Evolutionary conservation across 2,888 invertebrate genomes (phyloP), one percentile per base, ranked within the genome.

Genomic region (Carterocephalus palaemon): DNA sequence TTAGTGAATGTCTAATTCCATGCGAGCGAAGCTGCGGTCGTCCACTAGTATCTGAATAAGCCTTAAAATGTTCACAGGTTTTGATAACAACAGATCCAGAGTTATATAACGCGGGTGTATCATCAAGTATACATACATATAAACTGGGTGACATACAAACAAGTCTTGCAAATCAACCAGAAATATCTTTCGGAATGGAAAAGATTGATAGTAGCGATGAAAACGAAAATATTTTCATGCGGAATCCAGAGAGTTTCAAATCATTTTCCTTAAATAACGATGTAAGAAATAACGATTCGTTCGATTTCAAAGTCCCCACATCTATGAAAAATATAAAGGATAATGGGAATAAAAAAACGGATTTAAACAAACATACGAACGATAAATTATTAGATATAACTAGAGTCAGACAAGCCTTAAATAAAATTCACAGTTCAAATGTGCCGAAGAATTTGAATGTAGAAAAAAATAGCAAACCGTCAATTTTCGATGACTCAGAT

Each of bases 11-110:
- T n/a, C n/a, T n/a, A n/a, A n/a, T n/a, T n/a, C n/a, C n/a, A n/a
- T n/a, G n/a, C n/a, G n/a, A n/a, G n/a, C n/a, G n/a, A n/a, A n/a
- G n/a, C n/a, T n/a, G n/a, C n/a, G n/a, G n/a, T n/a, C n/a, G n/a
- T n/a, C n/a, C n/a, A n/a, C n/a, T n/a, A n/a, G n/a, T n/a, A n/a
- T n/a, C n/a, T n/a, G n/a, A n/a, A n/a, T n/a, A n/a, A n/a, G n/a
- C n/a, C n/a, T n/a, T n/a, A n/a, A n/a, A n/a, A n/a, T n/a, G n/a
- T 24, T 31, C 24, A 2, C 47, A 52, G 52, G 48, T 48, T 4
- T 17, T 52, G 19, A 37, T 52, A 23, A 52, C 52, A 9, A 47
- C 43, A 5, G 16, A 45, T 6, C 9, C 8, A 2, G 37, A 41
- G 6, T 20, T 50, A 24, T 31, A 40, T 5, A 4, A 40, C 7